A percentile compares a stretch with the other conserved stretches of the same genome.
Conservation (phyloP, 2,888 invertebrate genomes). For the Patella pellucida region DNA sequence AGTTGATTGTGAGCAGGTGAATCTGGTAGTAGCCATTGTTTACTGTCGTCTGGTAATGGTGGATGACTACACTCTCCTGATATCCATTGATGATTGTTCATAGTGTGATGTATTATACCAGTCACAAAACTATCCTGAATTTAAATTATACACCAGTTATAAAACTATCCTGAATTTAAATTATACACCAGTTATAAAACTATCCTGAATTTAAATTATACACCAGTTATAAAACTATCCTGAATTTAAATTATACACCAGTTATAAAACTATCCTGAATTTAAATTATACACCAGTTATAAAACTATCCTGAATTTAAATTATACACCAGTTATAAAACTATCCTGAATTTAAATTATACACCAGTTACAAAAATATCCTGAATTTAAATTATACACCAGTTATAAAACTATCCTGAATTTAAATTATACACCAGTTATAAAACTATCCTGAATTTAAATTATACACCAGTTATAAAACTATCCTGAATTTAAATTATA, state of each 20-base stretch:
- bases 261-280: too few relatives aligned
- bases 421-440: neutral
- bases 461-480: neutral
- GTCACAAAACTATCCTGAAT: neutral
- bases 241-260: too few relatives aligned
- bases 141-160: neutral
- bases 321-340: too few relatives aligned
- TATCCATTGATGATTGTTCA: neutral
- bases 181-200: too few relatives aligned
- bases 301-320: too few relatives aligned
- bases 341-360: too few relatives aligned
- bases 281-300: too few relatives aligned
- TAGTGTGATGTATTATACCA: neutral
- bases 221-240: too few relatives aligned
- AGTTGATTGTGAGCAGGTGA: neutral
- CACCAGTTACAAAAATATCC: too few relatives aligned
- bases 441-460: conserved; percentile 2
- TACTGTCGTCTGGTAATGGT: neutral
- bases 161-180: neutral
- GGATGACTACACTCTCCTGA: neutral
- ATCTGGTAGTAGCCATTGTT: neutral
- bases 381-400: too few relatives aligned
- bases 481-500: neutral
- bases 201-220: too few relatives aligned
- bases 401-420: neutral